These are phyloP conservation scores for Caenorhabditis japonica DNA, from an alignment of 2,888 invertebrate genomes.

Conservation along the genomic window DNA sequence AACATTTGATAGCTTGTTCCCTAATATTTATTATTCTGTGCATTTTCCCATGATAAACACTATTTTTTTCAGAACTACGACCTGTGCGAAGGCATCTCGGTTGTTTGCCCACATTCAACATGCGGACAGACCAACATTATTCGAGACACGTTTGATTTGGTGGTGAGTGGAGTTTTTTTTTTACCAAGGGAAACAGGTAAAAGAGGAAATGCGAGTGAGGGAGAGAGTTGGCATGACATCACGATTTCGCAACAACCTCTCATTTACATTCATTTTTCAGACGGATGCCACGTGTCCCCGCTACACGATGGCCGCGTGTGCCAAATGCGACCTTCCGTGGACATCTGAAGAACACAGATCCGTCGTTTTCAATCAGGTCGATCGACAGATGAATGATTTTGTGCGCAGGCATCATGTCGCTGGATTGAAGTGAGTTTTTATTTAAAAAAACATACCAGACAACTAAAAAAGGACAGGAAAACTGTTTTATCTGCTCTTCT, in stretches of 20 bases:
- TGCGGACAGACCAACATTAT: constrained; percentile 44
- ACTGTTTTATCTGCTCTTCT: too few relatives aligned
- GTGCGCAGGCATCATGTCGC: constrained; percentile 45
- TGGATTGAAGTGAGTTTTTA: constrained; percentile 34
- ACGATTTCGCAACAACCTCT: constrained; percentile 12
- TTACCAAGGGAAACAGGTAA: not conserved
- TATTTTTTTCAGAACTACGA: constrained; percentile 43
- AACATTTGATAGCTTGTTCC: too few relatives aligned
- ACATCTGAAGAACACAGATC: constrained; percentile 10
- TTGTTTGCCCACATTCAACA: constrained; percentile 28
- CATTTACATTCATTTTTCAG: constrained; percentile 18
- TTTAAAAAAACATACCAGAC: not conserved
- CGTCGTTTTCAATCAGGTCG: constrained; percentile 46
- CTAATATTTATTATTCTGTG: not conserved
- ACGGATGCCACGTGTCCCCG: constrained; percentile 40
- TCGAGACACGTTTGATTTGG: constrained; percentile 39
- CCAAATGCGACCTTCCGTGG: constrained; percentile 41
- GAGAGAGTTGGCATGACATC: constrained; percentile 13
- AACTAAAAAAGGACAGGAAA: not conserved
- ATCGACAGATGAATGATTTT: constrained; percentile 40
- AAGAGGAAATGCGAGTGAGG: not conserved
- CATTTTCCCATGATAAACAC: not conserved
- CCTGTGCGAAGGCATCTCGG: constrained; percentile 34
- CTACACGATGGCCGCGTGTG: constrained; percentile 42
- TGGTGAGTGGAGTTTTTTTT: constrained; percentile 13